These are phyloP conservation scores for Buphagus erythrorhynchus DNA, from an alignment of 2,797 vertebrate genomes.

Conservation along the genomic window DNA sequence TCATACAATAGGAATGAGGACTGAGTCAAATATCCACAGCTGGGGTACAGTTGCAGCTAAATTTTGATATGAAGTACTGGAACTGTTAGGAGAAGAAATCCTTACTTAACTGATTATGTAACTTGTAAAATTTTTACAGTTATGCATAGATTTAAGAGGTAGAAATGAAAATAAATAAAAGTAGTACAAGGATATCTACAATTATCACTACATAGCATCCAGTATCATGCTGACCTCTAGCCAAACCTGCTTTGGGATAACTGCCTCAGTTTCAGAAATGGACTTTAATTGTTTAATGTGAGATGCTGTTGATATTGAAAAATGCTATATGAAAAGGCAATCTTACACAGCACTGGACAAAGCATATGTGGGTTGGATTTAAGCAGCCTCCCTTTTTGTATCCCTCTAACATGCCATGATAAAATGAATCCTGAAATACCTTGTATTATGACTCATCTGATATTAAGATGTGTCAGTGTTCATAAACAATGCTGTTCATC, in stretches of 20 bases:
- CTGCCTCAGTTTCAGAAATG: neutral
- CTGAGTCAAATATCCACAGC: neutral
- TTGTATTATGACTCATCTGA: constrained; percentile 54
- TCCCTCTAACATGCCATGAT: neutral
- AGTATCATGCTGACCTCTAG: neutral
- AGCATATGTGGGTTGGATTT: neutral
- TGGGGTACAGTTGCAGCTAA: neutral
- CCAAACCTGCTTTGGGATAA: neutral
- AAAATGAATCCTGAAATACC: constrained; percentile 46
- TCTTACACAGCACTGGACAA: neutral
- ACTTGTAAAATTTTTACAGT: neutral
- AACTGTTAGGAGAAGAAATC: neutral
- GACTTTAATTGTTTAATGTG: neutral
- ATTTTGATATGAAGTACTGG: neutral
- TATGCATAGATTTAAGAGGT: neutral
- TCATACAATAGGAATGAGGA: neutral
- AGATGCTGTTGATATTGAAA: neutral
- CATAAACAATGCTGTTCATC: constrained; percentile 59
- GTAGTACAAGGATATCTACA: neutral
- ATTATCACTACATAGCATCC: neutral
- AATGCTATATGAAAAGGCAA: neutral
- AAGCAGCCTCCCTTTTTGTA: neutral
- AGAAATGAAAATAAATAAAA: neutral
- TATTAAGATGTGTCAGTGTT: constrained; percentile 42
- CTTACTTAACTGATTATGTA: neutral